Evolutionary conservation across 2,113 vertebrate genomes (phyloP).

Genomic region (Sebastes fasciatus): DNA sequence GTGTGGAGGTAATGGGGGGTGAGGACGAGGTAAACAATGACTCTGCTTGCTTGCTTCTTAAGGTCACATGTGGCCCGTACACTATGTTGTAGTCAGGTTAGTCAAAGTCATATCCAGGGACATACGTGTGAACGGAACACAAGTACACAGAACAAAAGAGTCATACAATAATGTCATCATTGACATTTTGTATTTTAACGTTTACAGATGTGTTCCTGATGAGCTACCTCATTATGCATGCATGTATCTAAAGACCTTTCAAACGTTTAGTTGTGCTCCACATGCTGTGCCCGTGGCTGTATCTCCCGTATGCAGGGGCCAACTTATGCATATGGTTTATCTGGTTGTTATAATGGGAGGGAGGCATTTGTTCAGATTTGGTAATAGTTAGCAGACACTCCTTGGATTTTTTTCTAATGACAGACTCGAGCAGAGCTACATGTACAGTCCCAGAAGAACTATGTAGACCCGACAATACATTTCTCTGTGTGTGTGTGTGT

Average conservation of each 20-base stretch:
- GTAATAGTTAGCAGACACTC: conserved; percentile 64
- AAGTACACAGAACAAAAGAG: neutral
- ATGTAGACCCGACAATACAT: conserved; percentile 46
- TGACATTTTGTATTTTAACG: conserved; percentile 3
- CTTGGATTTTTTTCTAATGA: conserved; percentile 46
- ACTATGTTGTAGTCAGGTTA: neutral
- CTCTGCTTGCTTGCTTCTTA: conserved; percentile 6
- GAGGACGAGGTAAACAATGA: conserved; percentile 35
- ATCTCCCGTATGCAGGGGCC: conserved; percentile 2
- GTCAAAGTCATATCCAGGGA: neutral
- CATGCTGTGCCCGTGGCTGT: conserved; percentile 17
- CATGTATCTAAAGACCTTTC: neutral
- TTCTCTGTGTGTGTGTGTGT: conserved; percentile 16
- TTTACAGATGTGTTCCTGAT: conserved; percentile 10
- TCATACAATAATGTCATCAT: neutral
- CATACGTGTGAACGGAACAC: neutral
- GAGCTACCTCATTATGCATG: neutral
- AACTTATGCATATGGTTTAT: conserved; percentile 33
- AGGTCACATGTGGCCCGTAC: neutral
- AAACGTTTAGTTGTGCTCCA: conserved; percentile 2
- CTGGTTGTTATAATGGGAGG: conserved; percentile 35
- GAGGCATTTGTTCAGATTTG: conserved; percentile 37
- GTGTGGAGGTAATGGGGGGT: conserved; percentile 48
- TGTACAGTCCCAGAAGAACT: conserved; percentile 36
- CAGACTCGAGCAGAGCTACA: conserved; percentile 42